Evolutionary conservation across 2,797 vertebrate genomes (phyloP).

Genomic region (Rhyacichthys aspro): DNA sequence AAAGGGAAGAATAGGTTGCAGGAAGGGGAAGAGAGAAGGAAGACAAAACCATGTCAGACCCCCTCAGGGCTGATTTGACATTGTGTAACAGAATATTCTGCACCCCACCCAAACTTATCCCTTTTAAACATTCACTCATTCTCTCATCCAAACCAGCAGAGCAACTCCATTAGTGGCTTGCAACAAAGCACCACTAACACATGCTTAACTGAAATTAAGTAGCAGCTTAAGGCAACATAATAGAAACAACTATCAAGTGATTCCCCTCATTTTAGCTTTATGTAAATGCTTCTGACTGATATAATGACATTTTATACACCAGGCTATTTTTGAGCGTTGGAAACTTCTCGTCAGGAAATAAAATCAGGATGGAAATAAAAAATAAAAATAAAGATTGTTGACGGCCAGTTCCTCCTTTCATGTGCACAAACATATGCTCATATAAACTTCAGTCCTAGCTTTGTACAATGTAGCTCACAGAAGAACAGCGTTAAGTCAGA

Average conservation of each 20-base stretch:
- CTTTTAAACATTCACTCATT: constrained; percentile 57
- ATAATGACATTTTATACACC: no score
- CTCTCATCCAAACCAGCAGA: constrained; percentile 34
- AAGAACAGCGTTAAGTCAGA: constrained; percentile 20
- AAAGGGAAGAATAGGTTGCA: constrained; percentile 51
- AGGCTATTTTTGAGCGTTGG: no score
- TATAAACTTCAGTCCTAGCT: constrained; percentile 4
- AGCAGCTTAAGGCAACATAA: no score
- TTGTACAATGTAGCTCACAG: constrained; percentile 6
- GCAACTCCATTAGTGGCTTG: constrained; percentile 27
- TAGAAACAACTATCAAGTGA: no score
- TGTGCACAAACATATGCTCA: constrained; percentile 1
- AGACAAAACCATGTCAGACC: constrained; percentile 62
- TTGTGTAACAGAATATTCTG: constrained; percentile 74
- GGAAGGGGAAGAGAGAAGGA: constrained; percentile 50
- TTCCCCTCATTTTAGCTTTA: no score
- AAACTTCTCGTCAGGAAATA: no score
- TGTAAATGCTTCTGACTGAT: no score
- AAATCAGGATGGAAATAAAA: no score
- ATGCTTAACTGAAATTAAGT: neutral
- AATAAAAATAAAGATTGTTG: no score
- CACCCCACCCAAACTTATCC: constrained; percentile 72
- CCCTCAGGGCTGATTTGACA: constrained; percentile 66
- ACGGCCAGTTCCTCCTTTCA: neutral
- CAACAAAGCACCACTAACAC: constrained; percentile 12